Evolutionary conservation across 2,888 invertebrate genomes (phyloP).

Genomic region (Dione juno): DNA sequence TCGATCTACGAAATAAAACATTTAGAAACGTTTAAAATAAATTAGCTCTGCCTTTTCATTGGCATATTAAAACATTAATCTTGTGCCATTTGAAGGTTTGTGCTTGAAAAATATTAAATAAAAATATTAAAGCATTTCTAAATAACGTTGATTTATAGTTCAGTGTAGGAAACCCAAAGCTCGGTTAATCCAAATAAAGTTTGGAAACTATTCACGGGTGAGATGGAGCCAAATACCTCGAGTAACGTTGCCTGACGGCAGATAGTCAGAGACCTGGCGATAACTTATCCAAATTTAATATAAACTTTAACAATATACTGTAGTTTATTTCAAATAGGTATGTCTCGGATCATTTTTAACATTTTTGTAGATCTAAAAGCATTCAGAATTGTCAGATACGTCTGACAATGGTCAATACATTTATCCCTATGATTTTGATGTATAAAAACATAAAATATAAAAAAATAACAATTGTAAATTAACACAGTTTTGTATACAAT

Average conservation of each 20-base stretch:
- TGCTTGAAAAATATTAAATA: conserved; percentile 27
- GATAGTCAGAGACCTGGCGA: conserved; percentile 29
- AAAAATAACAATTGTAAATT: no score
- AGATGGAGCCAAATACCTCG: conserved; percentile 64
- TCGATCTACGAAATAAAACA: not conserved
- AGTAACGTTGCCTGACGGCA: conserved; percentile 46
- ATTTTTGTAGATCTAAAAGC: no score
- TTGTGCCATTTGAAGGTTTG: conserved; percentile 20
- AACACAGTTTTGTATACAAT: no score
- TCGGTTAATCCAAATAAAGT: conserved; percentile 57
- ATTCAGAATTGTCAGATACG: no score
- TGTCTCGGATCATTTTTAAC: no score
- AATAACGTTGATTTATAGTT: conserved; percentile 30
- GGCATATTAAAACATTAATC: conserved; percentile 28
- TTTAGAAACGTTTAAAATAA: conserved; percentile 16
- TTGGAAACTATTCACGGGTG: conserved; percentile 64
- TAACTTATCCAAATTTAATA: not conserved
- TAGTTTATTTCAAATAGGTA: not conserved
- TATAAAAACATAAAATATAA: no score
- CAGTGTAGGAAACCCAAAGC: conserved; percentile 25
- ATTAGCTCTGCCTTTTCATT: conserved; percentile 16
- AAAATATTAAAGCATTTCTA: conserved; percentile 20
- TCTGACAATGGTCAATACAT: no score
- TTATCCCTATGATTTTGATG: no score
- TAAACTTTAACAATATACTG: not conserved